These are phyloP conservation scores for Sarcophaga variegata DNA, from an alignment of 2,888 invertebrate genomes.

Conservation along the genomic window DNA sequence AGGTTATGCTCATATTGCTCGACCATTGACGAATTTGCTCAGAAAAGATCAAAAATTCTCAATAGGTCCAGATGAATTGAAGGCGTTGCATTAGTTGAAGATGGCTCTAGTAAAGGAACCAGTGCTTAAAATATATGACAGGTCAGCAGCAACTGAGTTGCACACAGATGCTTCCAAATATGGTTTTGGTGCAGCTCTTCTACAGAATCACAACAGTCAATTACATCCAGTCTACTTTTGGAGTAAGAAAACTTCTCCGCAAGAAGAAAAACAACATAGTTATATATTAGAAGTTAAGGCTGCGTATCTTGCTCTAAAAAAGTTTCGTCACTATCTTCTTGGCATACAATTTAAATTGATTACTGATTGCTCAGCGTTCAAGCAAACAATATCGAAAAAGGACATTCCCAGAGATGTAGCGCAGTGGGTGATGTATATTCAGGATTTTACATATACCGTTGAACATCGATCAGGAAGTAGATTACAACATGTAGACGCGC, in stretches of 20 bases:
- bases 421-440: conserved; percentile 56
- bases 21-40: conserved; percentile 11
- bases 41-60: conserved; percentile 18
- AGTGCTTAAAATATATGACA: conserved; percentile 54
- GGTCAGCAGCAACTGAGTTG: conserved; percentile 59
- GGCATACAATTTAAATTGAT: conserved; percentile 49
- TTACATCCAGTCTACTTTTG: conserved; percentile 64
- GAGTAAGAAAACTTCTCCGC: conserved; percentile 47
- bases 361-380: conserved; percentile 56
- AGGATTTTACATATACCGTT: conserved; percentile 36
- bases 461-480: not conserved
- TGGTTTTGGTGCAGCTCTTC: no score
- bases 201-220: conserved; percentile 52
- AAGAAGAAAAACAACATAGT: conserved; percentile 46
- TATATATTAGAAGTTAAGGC: conserved; percentile 53
- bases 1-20: conserved; percentile 26
- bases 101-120: conserved; percentile 25
- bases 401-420: conserved; percentile 64
- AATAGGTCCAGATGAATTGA: not conserved
- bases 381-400: conserved; percentile 58
- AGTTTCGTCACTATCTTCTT: conserved; percentile 48
- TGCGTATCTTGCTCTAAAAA: conserved; percentile 50
- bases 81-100: conserved; percentile 8
- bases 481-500: conserved; percentile 42
- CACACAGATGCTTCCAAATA: conserved; percentile 67